These are phyloP conservation scores for Tachycineta bicolor DNA, from an alignment of 2,113 vertebrate species.

Conservation along the genomic window DNA sequence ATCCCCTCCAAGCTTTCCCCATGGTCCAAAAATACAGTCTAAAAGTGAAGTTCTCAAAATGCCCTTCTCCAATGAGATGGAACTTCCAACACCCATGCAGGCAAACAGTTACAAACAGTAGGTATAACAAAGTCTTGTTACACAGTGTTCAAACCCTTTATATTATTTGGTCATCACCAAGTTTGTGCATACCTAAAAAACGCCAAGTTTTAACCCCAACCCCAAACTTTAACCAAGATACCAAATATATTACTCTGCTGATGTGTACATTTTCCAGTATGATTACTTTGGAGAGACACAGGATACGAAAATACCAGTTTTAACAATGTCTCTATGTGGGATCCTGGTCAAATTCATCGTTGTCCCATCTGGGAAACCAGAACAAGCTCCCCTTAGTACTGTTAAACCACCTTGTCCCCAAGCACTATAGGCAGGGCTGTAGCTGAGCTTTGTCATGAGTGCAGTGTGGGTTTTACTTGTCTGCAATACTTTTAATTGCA, in stretches of 20 bases:
- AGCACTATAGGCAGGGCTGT: too few relatives aligned
- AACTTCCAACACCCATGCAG: background rate
- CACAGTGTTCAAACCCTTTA: fast-evolving
- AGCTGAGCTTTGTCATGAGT: background rate
- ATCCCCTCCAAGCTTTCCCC: background rate
- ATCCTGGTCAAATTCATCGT: background rate
- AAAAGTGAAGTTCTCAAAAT: background rate
- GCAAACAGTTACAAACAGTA: background rate
- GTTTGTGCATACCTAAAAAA: background rate
- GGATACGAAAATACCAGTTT: background rate
- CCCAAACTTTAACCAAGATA: background rate
- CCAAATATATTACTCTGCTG: background rate
- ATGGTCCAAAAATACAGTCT: background rate
- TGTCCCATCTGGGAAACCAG: background rate
- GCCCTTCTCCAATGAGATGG: background rate
- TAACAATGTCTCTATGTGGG: background rate
- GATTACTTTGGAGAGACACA: background rate
- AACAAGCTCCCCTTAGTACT: background rate
- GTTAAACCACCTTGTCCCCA: background rate
- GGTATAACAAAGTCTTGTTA: background rate
- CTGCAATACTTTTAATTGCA: background rate
- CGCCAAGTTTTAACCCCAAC: background rate
- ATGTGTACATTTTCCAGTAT: background rate
- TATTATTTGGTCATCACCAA: background rate
- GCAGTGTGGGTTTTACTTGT: background rate